Evolutionary conservation across 2,113 vertebrate species (phyloP).

Genomic region (Smithornis capensis): DNA sequence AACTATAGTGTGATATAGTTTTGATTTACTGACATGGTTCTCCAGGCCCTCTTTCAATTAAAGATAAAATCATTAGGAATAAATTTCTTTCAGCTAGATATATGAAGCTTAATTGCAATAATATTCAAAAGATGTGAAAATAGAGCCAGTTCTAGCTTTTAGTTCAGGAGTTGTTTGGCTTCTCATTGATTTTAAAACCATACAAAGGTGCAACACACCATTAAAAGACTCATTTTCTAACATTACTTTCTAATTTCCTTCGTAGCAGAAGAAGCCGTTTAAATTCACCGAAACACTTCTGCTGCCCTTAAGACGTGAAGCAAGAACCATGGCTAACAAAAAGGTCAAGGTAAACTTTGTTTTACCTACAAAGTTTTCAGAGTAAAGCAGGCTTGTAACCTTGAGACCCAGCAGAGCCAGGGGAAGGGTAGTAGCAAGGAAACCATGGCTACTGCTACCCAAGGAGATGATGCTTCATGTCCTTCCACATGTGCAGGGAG

Average conservation of each 20-base stretch:
- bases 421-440: fast-evolving
- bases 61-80: neutral
- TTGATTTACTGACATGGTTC: neutral
- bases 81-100: neutral
- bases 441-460: fast-evolving
- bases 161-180: neutral
- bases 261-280: neutral
- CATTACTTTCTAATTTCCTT: neutral
- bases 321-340: fast-evolving
- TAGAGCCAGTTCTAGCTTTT: neutral
- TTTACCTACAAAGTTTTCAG: neutral
- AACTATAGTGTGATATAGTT: neutral
- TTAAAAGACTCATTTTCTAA: neutral
- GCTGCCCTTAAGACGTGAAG: neutral
- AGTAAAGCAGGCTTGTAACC: neutral
- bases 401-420: no score
- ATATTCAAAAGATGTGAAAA: neutral
- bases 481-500: fast-evolving
- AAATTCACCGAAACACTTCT: neutral
- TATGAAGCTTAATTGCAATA: neutral
- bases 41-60: neutral
- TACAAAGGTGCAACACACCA: neutral
- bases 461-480: neutral
- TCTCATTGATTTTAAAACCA: neutral
- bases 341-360: neutral